These are phyloP conservation scores for Germaria angustata DNA, from an alignment of 2,888 invertebrate species.

Conservation along the genomic window DNA sequence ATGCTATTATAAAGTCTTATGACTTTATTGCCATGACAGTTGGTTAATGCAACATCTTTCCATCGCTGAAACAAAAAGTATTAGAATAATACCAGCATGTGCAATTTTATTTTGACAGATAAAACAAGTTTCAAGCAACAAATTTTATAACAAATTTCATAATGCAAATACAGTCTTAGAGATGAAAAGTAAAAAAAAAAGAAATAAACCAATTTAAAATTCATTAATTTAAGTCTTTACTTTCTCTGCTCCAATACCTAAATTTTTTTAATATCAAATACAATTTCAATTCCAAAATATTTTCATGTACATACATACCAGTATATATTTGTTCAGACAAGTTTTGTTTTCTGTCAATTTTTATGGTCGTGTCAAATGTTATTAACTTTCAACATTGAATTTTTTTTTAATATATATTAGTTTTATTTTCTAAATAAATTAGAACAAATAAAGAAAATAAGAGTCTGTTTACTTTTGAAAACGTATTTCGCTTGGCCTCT, in stretches of 20 bases:
- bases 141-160: too few species aligned
- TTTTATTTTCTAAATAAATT: not conserved
- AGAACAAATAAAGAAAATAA: not conserved
- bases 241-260: not conserved
- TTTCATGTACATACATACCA: too few species aligned
- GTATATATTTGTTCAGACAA: not conserved
- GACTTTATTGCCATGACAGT: too few species aligned
- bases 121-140: too few species aligned
- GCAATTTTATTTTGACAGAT: too few species aligned
- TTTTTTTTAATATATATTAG: slow-evolving; percentile 61
- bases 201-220: too few species aligned
- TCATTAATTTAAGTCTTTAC: not conserved
- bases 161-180: too few species aligned
- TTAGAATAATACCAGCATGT: too few species aligned
- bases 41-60: too few species aligned
- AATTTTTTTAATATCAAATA: not conserved
- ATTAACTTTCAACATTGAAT: slow-evolving; percentile 69
- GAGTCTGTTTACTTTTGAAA: slow-evolving; percentile 37
- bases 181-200: too few species aligned
- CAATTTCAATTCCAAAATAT: not conserved
- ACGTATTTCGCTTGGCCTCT: not conserved
- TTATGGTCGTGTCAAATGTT: slow-evolving; percentile 32
- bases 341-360: slow-evolving; percentile 37
- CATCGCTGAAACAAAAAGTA: too few species aligned
- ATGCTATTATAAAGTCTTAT: too few species aligned